Evolutionary conservation across 1,140 invertebrate genomes (phyloP).

Genomic region (Rhagoletis zephyria): DNA sequence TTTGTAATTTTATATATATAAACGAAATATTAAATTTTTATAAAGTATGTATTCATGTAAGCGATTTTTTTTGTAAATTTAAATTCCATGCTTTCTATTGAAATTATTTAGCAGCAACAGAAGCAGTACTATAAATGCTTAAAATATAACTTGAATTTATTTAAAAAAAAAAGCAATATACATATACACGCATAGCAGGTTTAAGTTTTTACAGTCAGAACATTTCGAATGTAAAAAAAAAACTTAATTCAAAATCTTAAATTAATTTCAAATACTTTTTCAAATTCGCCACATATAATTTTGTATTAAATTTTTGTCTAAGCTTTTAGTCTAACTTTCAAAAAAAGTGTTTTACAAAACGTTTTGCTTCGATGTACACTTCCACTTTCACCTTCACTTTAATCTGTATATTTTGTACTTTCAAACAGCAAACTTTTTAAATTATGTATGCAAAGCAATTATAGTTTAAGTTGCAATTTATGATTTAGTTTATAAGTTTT

Average conservation of each 20-base stretch:
- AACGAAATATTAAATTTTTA: slow-evolving; percentile 7
- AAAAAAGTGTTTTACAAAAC: no score
- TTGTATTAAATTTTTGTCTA: no score
- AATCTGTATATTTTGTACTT: slow-evolving; percentile 3
- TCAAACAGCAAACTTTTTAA: not conserved
- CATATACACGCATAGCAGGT: no score
- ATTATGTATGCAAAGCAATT: slow-evolving; percentile 31
- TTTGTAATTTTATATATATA: slow-evolving; percentile 49
- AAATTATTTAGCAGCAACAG: not conserved
- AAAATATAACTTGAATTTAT: not conserved
- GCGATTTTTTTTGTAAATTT: slow-evolving; percentile 3
- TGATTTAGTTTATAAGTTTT: slow-evolving; percentile 36
- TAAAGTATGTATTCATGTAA: not conserved
- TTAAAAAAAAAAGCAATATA: not conserved
- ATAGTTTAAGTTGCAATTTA: slow-evolving; percentile 3
- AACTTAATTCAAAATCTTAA: no score
- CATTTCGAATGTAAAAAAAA: not conserved
- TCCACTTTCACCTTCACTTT: no score
- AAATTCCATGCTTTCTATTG: not conserved
- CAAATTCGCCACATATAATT: no score
- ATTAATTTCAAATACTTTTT: no score
- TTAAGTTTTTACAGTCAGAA: no score
- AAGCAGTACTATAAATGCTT: not conserved
- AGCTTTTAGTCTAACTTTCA: no score
- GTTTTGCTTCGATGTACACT: no score